Evolutionary conservation across 2,797 vertebrate genomes (phyloP), one percentile per base, ranked within the genome.

Genomic region (Leptatherina wallacei): DNA sequence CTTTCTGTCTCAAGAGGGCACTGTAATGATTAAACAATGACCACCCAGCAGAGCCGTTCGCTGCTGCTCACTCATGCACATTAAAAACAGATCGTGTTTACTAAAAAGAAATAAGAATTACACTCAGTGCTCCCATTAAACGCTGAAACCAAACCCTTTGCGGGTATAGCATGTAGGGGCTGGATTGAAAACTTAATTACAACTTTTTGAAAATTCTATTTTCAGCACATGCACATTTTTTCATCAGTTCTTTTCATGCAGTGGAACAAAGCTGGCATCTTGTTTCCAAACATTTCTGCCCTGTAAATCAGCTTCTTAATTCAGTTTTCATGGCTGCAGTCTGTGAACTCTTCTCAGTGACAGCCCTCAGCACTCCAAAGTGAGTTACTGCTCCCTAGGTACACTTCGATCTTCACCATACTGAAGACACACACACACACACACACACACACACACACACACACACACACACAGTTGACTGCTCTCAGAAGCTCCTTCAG

Each of bases 311-410:
- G 86, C 83, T 87, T 77, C 78, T 89, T 91, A 91, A 94, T 93
- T 89, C 87, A 87, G 86, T 89, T 89, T 91, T 91, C 90, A 92
- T 89, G 89, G 88, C 81, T 84, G 82, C 80, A 89, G 90, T 81
- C 87, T 85, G 89, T 88, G 88, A 87, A 87, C 80, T 90, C 83
- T 85, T 80, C 81, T 67, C 87, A 81, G 81, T 89, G 88, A 93
- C 93, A 93, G 88, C 75, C 80, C 85, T 86, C 83, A 65, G 86
- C 90, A 88, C 87, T 90, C 87, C 74, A 76, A 52, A 73, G 79
- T 91, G 91, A 94, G 80, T 93, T 93, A 94, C 83, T 77, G 85
- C 90, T 93, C 92, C 91, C 92, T 72, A 47, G 93, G 87, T 90
- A 78, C 85, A 85, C 74, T 80, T 90, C 85, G 75, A 84, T 89